Evolutionary conservation across 2,888 invertebrate species (phyloP), one percentile per base, ranked within the genome.

Genomic region (Bruchidius siliquastri): DNA sequence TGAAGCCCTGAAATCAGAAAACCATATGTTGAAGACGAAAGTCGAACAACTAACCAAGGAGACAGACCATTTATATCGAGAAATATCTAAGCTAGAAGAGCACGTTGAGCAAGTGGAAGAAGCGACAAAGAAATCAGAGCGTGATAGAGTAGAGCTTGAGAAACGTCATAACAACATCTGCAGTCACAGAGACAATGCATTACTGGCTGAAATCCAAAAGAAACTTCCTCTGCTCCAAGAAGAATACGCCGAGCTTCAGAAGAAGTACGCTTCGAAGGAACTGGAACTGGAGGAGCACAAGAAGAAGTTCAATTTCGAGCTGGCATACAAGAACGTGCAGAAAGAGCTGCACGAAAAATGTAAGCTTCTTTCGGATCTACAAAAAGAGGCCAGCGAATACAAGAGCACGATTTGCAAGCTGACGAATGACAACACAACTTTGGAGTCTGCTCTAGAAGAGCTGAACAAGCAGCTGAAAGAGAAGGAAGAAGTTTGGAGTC

Each of bases 291-390:
- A 8, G 21, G 70, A 75, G 49, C 20, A 70, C 20, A 72, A 69
- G 49, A 74, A 69, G 20, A 74, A 75, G 22, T 75, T 77, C 30
- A 74, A 76, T 49, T 77, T 77, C 32, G 76, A 77, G 72, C 0
- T 71, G 8, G 74, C 76, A 2, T 77, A 71, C 69, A 77, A 76
- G 72, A 74, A 70, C 0, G 68, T 74, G 21, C 75, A 77, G 68
- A 69, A 70, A 13, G 76, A 77, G 69, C 71, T 74, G 32, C 72
- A 71, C 20, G 74, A 76, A 21, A 76, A 71, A 71, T 73, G 72
- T 13, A 20, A 68, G 6, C 72, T 74, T 69, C 20, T 75, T 13
- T 67, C 70, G 0, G 69, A 76, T 22, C 22, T 76, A 21, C 49
- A 68, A 67, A 70, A 71, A 22, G 30, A 26, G 0, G 26, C 69